phyloP scores from a whole-genome alignment of 2,113 vertebrate genomes.

The Aix galericulata region DNA sequence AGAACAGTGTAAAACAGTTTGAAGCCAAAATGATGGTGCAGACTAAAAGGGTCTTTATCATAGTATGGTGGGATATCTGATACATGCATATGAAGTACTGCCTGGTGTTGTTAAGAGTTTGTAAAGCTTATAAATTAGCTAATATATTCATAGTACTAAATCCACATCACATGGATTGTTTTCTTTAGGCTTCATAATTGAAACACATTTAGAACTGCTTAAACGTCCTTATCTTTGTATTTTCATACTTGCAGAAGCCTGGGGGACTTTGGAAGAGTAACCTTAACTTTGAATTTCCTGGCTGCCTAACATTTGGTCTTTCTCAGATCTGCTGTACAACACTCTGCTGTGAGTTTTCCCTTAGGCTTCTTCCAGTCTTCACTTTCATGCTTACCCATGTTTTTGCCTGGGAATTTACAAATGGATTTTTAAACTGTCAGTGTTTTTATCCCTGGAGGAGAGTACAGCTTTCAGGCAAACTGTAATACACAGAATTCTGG shows the following conservation, averaged over 20 bases:
- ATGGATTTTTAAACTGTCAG: background rate
- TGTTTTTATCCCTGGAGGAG: background rate
- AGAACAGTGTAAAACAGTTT: background rate
- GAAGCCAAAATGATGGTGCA: background rate
- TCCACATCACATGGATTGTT: background rate
- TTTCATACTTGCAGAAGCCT: background rate
- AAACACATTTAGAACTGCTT: background rate
- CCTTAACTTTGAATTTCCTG: background rate
- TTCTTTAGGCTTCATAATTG: background rate
- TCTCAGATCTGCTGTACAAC: background rate
- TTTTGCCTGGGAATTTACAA: background rate
- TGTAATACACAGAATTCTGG: background rate
- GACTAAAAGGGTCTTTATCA: background rate
- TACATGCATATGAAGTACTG: background rate
- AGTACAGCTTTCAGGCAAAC: background rate
- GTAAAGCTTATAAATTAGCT: background rate
- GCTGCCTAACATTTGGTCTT: background rate
- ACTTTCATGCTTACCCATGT: background rate
- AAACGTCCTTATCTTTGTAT: background rate
- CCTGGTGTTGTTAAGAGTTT: background rate
- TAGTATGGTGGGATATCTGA: background rate
- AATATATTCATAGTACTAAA: background rate
- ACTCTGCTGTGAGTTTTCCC: background rate
- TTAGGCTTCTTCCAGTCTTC: background rate
- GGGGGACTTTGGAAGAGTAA: background rate